phyloP scores from a whole-genome alignment of 2,113 vertebrate genomes.

The Agapornis roseicollis region DNA sequence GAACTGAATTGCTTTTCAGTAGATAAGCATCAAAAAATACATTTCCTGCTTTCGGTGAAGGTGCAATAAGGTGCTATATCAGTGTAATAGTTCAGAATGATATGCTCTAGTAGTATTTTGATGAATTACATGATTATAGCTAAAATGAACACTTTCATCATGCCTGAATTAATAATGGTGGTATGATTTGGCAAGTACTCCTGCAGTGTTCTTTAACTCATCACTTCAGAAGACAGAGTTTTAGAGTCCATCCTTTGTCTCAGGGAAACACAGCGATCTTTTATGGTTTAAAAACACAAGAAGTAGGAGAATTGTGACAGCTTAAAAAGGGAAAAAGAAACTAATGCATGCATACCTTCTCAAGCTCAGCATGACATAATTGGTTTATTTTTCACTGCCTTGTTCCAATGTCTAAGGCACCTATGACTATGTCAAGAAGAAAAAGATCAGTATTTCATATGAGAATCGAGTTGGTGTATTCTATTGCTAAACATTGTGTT shows the following conservation, averaged over 20 bases:
- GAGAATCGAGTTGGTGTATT: not conserved
- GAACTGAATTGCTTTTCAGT: constrained; percentile 68
- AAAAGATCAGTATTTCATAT: not conserved
- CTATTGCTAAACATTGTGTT: not conserved
- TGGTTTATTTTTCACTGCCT: constrained; percentile 44
- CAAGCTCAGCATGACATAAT: constrained; percentile 27
- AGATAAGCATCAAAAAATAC: constrained; percentile 72
- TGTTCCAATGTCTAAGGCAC: constrained; percentile 22
- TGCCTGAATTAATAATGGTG: constrained; percentile 82
- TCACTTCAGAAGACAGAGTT: constrained; percentile 80
- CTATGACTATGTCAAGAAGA: not conserved
- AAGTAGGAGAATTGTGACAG: constrained; percentile 23
- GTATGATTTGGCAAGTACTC: constrained; percentile 79
- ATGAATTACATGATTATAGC: constrained; percentile 94
- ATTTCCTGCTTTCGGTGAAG: constrained; percentile 70
- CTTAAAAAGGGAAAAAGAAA: constrained; percentile 29
- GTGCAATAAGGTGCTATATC: constrained; percentile 80
- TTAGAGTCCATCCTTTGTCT: constrained; percentile 57
- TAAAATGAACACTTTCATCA: constrained; percentile 92
- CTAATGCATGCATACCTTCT: constrained; percentile 30
- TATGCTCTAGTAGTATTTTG: constrained; percentile 87
- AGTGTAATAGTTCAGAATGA: constrained; percentile 81
- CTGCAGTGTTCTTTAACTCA: constrained; percentile 78
- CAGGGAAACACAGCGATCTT: constrained; percentile 37
- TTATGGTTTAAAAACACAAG: constrained; percentile 22